These are phyloP conservation scores for Mola mola DNA, from an alignment of 2,113 vertebrate species.

Conservation along the genomic window DNA sequence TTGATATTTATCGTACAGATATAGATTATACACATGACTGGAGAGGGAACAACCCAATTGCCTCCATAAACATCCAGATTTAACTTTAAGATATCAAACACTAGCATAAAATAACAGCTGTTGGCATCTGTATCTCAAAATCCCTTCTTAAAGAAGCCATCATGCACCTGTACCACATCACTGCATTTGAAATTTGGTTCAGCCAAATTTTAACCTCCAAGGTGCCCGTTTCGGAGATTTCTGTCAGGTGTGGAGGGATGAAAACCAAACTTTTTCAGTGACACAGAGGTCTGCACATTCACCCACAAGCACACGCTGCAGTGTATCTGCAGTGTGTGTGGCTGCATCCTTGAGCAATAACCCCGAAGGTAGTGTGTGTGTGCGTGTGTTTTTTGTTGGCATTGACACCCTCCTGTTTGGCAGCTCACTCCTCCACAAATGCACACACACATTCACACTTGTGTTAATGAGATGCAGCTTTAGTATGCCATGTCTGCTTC, in stretches of 20 bases:
- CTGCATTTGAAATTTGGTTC: background rate
- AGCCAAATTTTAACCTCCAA: background rate
- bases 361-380: slow-evolving; percentile 28
- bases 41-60: too few species aligned
- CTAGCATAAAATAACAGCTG: too few species aligned
- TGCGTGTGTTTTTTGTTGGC: slow-evolving; percentile 36
- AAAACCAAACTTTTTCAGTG: too few species aligned
- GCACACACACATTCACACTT: slow-evolving; percentile 18
- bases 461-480: slow-evolving; percentile 60
- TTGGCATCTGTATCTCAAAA: too few species aligned
- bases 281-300: slow-evolving; percentile 17
- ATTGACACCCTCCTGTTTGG: slow-evolving; percentile 45
- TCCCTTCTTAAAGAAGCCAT: background rate
- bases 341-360: slow-evolving; percentile 57
- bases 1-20: too few species aligned
- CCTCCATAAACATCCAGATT: too few species aligned
- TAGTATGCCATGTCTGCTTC: slow-evolving; percentile 42
- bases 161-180: background rate
- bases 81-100: too few species aligned
- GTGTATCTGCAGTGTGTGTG: background rate
- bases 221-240: too few species aligned
- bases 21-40: too few species aligned
- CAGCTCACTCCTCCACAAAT: slow-evolving; percentile 26
- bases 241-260: too few species aligned
- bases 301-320: slow-evolving; percentile 21